Conservation (phyloP, 2,888 invertebrate genomes). For the Oasisia sp. region DNA sequence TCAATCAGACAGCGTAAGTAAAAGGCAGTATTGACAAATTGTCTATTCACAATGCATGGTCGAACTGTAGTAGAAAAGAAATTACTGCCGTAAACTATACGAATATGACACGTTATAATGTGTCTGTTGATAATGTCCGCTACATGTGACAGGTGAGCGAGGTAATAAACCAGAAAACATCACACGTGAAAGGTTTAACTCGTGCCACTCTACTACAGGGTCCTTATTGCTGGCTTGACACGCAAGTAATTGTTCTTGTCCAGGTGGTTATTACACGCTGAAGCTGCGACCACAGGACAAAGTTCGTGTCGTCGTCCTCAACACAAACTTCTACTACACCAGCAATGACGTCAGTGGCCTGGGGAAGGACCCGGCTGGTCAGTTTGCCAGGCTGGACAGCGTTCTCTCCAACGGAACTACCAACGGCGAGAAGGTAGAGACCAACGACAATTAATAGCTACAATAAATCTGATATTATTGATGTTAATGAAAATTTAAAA, state of each 20-base stretch:
- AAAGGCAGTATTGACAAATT: too few relatives aligned
- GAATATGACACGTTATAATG: too few relatives aligned
- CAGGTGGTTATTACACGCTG: conserved; percentile 91
- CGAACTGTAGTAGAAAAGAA: too few relatives aligned
- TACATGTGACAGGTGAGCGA: too few relatives aligned
- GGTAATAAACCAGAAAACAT: too few relatives aligned
- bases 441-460: too few relatives aligned
- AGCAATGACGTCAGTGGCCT: conserved; percentile 65
- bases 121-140: too few relatives aligned
- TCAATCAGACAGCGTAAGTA: too few relatives aligned
- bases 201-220: too few relatives aligned
- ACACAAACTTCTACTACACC: conserved; percentile 83
- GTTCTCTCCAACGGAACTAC: conserved; percentile 79
- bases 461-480: not conserved
- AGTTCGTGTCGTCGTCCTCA: conserved; percentile 85
- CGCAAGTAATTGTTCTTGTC: not conserved
- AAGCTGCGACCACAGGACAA: conserved; percentile 70
- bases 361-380: conserved; percentile 74
- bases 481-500: not conserved
- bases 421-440: conserved; percentile 83
- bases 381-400: conserved; percentile 85
- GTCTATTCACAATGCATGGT: too few relatives aligned
- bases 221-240: not conserved
- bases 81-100: too few relatives aligned
- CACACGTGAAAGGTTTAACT: too few relatives aligned